These are phyloP conservation scores for Malurus cyaneus DNA, from an alignment of 2,113 vertebrate species.

Conservation along the genomic window DNA sequence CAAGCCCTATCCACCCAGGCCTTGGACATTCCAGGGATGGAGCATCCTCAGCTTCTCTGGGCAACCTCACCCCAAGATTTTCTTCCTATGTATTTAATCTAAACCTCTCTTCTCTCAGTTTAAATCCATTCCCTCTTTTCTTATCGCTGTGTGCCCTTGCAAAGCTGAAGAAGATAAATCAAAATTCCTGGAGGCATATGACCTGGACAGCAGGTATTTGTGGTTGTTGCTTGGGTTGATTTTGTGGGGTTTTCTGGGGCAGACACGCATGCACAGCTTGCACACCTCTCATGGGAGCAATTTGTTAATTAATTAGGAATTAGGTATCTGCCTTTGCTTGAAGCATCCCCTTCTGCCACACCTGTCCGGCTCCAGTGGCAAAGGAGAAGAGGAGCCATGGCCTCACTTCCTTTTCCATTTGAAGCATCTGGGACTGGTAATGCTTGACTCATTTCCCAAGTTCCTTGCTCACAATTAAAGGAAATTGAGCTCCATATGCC, in stretches of 20 bases:
- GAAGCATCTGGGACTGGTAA: background rate
- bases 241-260: fast-evolving
- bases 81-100: background rate
- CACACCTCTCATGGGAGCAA: background rate
- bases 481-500: background rate
- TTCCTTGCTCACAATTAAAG: background rate
- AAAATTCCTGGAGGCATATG: background rate
- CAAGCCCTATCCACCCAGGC: background rate
- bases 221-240: fast-evolving
- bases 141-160: too few species aligned
- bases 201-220: fast-evolving
- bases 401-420: background rate
- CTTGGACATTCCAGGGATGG: background rate
- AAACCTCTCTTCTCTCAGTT: background rate
- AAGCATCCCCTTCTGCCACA: background rate
- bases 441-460: background rate
- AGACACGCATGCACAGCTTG: fast-evolving
- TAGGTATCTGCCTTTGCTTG: background rate
- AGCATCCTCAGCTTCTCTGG: fast-evolving
- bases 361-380: background rate
- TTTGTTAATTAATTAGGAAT: too few species aligned
- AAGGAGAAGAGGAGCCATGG: background rate
- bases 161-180: background rate
- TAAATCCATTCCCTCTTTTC: background rate
- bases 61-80: background rate